These are phyloP conservation scores for Apogon talboti DNA, from an alignment of 2,797 vertebrate species.

Conservation along the genomic window DNA sequence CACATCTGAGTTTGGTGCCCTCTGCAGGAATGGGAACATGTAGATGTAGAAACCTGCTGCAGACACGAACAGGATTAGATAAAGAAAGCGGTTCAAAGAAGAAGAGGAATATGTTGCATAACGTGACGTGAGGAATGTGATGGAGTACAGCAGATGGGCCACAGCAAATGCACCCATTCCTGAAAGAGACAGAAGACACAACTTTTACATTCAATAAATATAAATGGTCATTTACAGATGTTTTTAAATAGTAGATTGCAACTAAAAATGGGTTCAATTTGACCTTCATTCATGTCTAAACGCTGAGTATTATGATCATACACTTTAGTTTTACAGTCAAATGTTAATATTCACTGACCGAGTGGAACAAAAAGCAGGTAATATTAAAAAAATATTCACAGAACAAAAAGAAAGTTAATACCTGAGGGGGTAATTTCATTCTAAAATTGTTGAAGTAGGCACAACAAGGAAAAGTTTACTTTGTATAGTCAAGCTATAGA, in stretches of 20 bases:
- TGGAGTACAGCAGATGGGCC: slow-evolving; percentile 85
- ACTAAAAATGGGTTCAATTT: not conserved
- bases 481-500: no score
- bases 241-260: not conserved
- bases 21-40: slow-evolving; percentile 76
- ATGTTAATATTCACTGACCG: no score
- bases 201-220: not conserved
- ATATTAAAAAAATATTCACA: no score
- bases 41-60: slow-evolving; percentile 70
- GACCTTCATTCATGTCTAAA: not conserved
- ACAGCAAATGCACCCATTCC: slow-evolving; percentile 86
- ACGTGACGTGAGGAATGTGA: slow-evolving; percentile 81
- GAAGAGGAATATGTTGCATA: slow-evolving; percentile 68
- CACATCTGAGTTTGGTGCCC: slow-evolving; percentile 53
- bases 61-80: slow-evolving; percentile 62
- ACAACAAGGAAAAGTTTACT: no score
- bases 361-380: no score
- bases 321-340: no score
- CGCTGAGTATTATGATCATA: no score
- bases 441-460: no score
- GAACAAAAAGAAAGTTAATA: no score
- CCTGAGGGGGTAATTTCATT: no score
- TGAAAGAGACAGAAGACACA: slow-evolving; percentile 60
- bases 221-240: no score
- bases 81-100: slow-evolving; percentile 51